A percentile compares a stretch with the other conserved stretches of the same genome.
Conservation (phyloP, 2,797 vertebrate genomes). For the Huso huso region DNA sequence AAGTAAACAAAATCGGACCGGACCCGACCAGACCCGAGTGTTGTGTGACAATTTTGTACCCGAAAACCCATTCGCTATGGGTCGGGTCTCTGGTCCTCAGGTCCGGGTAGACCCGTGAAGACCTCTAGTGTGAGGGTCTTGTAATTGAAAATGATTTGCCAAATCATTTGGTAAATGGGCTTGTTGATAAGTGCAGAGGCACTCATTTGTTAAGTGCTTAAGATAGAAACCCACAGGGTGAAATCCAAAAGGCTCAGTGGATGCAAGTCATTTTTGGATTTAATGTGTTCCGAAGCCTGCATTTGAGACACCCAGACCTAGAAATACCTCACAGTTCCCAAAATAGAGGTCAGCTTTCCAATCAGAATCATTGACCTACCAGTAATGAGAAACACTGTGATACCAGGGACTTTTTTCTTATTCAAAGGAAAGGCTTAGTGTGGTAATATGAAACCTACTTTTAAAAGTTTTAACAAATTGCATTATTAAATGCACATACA, state of each 20-base stretch:
- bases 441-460: slow-evolving; percentile 6
- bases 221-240: slow-evolving; percentile 58
- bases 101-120: too few species aligned
- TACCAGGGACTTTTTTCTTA: slow-evolving; percentile 17
- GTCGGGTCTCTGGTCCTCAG: too few species aligned
- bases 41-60: too few species aligned
- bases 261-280: slow-evolving; percentile 52
- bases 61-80: too few species aligned
- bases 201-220: slow-evolving; percentile 59
- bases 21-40: too few species aligned
- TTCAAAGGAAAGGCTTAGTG: slow-evolving; percentile 4
- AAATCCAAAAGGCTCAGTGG: slow-evolving; percentile 59
- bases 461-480: neutral
- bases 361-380: slow-evolving; percentile 46
- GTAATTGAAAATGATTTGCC: slow-evolving; percentile 51
- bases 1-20: too few species aligned
- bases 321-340: slow-evolving; percentile 29
- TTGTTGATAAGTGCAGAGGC: slow-evolving; percentile 57
- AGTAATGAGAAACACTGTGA: slow-evolving; percentile 44
- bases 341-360: slow-evolving; percentile 44
- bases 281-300: slow-evolving; percentile 2
- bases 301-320: slow-evolving; percentile 13
- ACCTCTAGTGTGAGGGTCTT: slow-evolving; percentile 32
- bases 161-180: slow-evolving; percentile 64
- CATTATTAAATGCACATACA: neutral